Base-by-base conservation (phyloP, 1,140 invertebrate species). In the Lucilia cuprina region DNA sequence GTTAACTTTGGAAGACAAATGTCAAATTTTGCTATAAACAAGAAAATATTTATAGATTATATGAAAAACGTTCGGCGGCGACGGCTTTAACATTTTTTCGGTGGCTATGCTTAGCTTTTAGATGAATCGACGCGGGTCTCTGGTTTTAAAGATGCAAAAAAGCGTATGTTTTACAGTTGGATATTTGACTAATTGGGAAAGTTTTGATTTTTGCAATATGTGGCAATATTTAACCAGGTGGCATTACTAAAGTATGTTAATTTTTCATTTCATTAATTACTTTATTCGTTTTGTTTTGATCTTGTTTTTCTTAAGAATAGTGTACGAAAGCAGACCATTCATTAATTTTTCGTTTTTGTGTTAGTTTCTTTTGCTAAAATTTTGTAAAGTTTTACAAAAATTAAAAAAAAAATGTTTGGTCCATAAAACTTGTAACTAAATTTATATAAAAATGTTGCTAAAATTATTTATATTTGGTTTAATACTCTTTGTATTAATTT, bases 401-500 rank as follows among this genome's bases (percentile, higher is more conserved):
- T 17, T 60, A 60, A 70, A 70, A 70, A 7, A 70, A 70, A 70
- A 19, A 70, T 70, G 65, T 21, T 70, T 19, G 65, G 21, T 21
- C 21, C 65, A 2, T 70, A 70, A 70, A 65, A 70, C 4, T 25
- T 4, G 2, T 70, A 25, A 70, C 9, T 7, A 70, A 70, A 70
- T 60, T 60, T 14, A 25, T 21, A 70, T 21, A 21, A 83, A 83
- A 83, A 90, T 90, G 89, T 82, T 90, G 82, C 50, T 89, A n/a
- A 87, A 90, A 49, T 83, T 89, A 21, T 82, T 88, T 19, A 77
- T 89, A 77, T 88, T 88, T 65, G 85, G 84, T 75, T 82, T 88
- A 60, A 21, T 87, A 19, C 85, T 89, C 8, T 90, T 90, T 74
- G 84, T 90, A 41, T 75, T 88, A 50, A 85, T 89, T 50, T 90